Evolutionary conservation across 1,140 invertebrate genomes (phyloP).

Genomic region (Octopus bimaculoides): DNA sequence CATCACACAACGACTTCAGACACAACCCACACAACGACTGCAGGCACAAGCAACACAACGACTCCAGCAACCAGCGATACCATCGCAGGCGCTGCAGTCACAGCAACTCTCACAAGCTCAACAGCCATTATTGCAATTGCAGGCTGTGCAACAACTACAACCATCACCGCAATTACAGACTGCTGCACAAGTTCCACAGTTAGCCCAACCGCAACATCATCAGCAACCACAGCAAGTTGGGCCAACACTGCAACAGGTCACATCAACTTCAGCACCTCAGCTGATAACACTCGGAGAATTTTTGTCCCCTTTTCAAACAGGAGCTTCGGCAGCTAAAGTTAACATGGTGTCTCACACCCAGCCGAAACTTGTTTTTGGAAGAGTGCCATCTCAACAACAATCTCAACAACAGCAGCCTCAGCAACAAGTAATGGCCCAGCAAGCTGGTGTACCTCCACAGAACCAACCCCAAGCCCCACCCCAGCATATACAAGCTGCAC

Average conservation of each 20-base stretch:
- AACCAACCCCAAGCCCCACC: background rate
- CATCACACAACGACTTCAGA: background rate
- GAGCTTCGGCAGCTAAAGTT: background rate
- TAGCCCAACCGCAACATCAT: background rate
- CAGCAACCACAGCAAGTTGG: background rate
- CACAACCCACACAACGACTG: background rate
- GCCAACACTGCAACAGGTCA: background rate
- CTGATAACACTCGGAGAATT: background rate
- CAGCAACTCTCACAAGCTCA: background rate
- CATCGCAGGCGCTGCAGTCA: background rate
- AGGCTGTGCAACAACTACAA: conserved; percentile 3
- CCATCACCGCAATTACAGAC: background rate
- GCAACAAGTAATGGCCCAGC: background rate
- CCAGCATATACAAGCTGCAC: background rate
- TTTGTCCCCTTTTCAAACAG: conserved; percentile 2
- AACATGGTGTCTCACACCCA: conserved; percentile 7
- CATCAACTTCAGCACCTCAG: background rate
- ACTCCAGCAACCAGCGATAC: background rate
- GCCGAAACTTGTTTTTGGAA: conserved; percentile 7
- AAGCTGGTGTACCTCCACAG: background rate
- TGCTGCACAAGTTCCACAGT: background rate
- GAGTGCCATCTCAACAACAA: background rate
- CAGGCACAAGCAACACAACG: background rate
- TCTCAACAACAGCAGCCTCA: background rate
- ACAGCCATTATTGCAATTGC: conserved; percentile 2